These are phyloP conservation scores for Thalassaphorura encarpata DNA, from an alignment of 1,140 invertebrate genomes.

Conservation along the genomic window DNA sequence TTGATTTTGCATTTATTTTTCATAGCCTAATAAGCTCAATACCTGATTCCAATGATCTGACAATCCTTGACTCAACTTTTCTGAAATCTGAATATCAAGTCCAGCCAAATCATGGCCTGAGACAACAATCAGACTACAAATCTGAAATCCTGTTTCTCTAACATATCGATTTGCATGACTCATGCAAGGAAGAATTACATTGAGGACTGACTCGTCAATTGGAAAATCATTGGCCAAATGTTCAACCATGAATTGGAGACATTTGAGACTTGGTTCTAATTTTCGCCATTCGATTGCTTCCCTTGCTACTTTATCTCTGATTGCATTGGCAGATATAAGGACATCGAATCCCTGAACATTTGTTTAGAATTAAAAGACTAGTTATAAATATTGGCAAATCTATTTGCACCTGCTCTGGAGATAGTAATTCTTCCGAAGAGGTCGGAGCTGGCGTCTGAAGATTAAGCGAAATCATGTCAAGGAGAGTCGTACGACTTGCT, in stretches of 20 bases:
- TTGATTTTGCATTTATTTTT: not conserved
- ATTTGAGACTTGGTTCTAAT: slow-evolving; percentile 49
- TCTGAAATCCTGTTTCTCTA: slow-evolving; percentile 46
- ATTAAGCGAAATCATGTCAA: slow-evolving; percentile 39
- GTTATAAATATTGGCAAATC: no score
- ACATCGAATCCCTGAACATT: slow-evolving; percentile 3
- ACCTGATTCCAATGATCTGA: slow-evolving; percentile 49
- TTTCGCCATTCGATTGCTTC: slow-evolving; percentile 48
- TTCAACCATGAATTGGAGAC: slow-evolving; percentile 44
- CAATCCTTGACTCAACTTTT: slow-evolving; percentile 41
- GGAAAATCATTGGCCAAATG: slow-evolving; percentile 42
- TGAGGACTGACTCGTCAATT: slow-evolving; percentile 42
- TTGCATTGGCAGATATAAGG: not conserved
- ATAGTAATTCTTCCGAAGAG: no score
- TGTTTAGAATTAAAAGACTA: no score
- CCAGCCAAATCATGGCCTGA: slow-evolving; percentile 36
- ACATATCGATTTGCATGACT: slow-evolving; percentile 48
- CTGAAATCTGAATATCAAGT: slow-evolving; percentile 42
- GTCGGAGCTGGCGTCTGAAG: no score
- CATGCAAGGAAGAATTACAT: slow-evolving; percentile 42
- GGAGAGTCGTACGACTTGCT: slow-evolving; percentile 35
- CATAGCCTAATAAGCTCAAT: not conserved
- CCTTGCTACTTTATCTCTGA: slow-evolving; percentile 6
- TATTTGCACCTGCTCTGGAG: no score
- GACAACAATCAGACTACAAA: slow-evolving; percentile 43